Base-by-base conservation (phyloP, 1,140 invertebrate genomes). In the Aphaenogaster ashmeadi region DNA sequence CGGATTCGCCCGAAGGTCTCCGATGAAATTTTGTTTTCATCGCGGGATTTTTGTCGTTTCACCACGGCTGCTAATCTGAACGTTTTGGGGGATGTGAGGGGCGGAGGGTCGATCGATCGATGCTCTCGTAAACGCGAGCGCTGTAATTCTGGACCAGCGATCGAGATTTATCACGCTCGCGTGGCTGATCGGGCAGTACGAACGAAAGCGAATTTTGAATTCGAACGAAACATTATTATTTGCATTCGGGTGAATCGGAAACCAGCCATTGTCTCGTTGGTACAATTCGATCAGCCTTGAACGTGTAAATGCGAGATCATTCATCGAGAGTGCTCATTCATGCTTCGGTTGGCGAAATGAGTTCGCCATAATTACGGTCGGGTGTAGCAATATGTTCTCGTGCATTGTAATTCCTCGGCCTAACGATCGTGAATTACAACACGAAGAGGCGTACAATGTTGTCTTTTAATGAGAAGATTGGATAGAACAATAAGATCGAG, bases 101-200 rank as follows among this genome's bases (percentile, higher is more conserved):
- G 3, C 5, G 41, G 41, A 44, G 62, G 8, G 2, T 0, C 2
- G 75, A 79, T 87, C 75, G 54, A 62, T 86, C 50, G 52, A 33
- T 4, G 41, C 41, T 50, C 41, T 15, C 11, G 41, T 69, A 21
- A 52, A 62, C 44, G 52, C 50, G 36, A 52, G 21, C 75, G 47
- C 27, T 75, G 69, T 84, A 60, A 84, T 74, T 84, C 69, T 50
- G 56, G 50, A 56, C 52, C 27, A 41, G 9, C 41, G 87, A 90
- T 90, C 86, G 89, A 90, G 89, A 90, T 90, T 75, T 89, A 89
- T 58, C 86, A 78, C 85, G 77, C 54, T 83, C 77, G 71, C 88
- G 64, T 77, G 77, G 75, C 56, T 62, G 85, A 89, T 89, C 81
- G 74, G 66, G 74, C 71, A 50, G 41, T 38, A 36, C 33, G 80